phyloP scores from a whole-genome alignment of 2,113 vertebrate species.

The Brevimyrus niger region DNA sequence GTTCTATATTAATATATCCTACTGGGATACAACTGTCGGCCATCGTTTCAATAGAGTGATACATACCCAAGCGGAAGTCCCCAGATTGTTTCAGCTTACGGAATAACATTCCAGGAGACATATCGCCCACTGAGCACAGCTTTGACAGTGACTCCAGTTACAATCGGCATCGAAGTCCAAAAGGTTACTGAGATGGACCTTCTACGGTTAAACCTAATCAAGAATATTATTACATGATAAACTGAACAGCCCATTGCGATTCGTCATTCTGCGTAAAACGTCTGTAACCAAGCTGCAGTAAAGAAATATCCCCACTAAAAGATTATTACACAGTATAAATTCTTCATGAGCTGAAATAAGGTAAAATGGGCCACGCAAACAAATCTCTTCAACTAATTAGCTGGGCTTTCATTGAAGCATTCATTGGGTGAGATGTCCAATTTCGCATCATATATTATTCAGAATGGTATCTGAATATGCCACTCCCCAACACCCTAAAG shows the following conservation, averaged over 20 bases:
- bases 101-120: neutral
- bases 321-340: conserved; percentile 25
- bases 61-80: neutral
- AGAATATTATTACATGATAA: neutral
- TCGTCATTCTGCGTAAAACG: neutral
- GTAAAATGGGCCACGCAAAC: conserved; percentile 2
- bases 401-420: conserved; percentile 24
- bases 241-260: neutral
- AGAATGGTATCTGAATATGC: neutral
- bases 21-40: neutral
- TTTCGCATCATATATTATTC: conserved; percentile 17
- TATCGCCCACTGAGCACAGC: neutral
- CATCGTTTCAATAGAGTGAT: neutral
- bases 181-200: neutral
- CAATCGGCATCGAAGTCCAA: neutral
- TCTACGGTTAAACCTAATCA: neutral
- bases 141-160: neutral
- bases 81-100: neutral
- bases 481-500: neutral
- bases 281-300: neutral
- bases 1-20: neutral
- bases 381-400: conserved; percentile 7
- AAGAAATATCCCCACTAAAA: conserved; percentile 20
- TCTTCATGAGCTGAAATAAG: conserved; percentile 19
- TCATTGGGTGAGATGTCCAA: conserved; percentile 12